Conservation (phyloP, 2,888 invertebrate species). For the Tetragonisca angustula region DNA sequence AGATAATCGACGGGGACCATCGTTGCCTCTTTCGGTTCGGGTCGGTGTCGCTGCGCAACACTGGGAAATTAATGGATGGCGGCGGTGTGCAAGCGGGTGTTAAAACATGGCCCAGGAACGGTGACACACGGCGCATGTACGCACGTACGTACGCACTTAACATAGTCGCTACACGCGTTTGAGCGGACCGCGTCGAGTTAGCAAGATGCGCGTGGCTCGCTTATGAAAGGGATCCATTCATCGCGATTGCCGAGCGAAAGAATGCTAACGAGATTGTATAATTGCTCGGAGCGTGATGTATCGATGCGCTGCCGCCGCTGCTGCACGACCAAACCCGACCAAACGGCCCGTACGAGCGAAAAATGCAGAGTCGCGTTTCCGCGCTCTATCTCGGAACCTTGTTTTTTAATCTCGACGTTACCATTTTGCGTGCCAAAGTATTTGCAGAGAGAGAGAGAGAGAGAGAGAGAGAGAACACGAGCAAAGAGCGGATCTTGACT, state of each 20-base stretch:
- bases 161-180: constrained; percentile 56
- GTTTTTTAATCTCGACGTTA: neutral
- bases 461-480: too few species aligned
- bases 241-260: constrained; percentile 57
- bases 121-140: constrained; percentile 17
- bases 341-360: constrained; percentile 14
- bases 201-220: constrained; percentile 64
- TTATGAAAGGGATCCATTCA: constrained; percentile 70
- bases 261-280: constrained; percentile 68
- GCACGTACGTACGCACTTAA: constrained; percentile 8
- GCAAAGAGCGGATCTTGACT: neutral
- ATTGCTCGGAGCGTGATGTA: constrained; percentile 59
- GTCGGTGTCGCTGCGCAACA: neutral
- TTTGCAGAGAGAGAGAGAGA: too few species aligned
- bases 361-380: constrained; percentile 47
- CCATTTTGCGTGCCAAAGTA: neutral
- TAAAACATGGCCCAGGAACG: constrained; percentile 11
- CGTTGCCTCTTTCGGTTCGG: neutral
- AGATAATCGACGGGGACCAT: neutral
- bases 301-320: constrained; percentile 36
- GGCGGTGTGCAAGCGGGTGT: neutral
- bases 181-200: constrained; percentile 37
- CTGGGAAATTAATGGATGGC: constrained; percentile 32
- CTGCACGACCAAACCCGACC: constrained; percentile 15
- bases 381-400: constrained; percentile 12